Evolutionary conservation across 2,888 invertebrate species (phyloP).

Genomic region (Leucoptera coffeella): DNA sequence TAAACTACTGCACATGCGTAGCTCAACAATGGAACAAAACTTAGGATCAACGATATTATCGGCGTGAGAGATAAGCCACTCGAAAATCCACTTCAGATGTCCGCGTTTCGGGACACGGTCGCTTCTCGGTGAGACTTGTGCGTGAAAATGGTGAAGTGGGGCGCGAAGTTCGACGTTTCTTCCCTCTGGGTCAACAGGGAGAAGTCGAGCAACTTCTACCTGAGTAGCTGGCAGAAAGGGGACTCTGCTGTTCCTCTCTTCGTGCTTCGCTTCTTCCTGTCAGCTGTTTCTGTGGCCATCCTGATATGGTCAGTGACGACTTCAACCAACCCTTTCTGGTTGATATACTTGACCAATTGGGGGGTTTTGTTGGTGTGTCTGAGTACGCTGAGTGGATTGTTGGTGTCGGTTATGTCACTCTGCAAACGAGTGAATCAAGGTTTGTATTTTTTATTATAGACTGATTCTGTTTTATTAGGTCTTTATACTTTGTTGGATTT

Average conservation of each 20-base stretch:
- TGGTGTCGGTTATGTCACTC: constrained; percentile 17
- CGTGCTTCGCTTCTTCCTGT: constrained; percentile 18
- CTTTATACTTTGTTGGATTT: too few relatives aligned
- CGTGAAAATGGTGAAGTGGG: constrained; percentile 32
- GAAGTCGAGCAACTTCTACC: constrained; percentile 28
- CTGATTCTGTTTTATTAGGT: too few relatives aligned
- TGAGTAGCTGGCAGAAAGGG: constrained; percentile 40
- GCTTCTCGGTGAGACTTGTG: not conserved
- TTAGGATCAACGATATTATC: too few relatives aligned
- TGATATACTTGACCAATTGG: constrained; percentile 40
- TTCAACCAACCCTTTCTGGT: constrained; percentile 15
- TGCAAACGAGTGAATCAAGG: constrained; percentile 7
- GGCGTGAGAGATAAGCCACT: constrained; percentile 6
- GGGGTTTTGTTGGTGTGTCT: constrained; percentile 21
- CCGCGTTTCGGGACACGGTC: not conserved
- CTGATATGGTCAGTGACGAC: constrained; percentile 22
- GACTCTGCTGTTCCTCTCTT: constrained; percentile 29
- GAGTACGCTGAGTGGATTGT: constrained; percentile 17
- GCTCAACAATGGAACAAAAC: too few relatives aligned
- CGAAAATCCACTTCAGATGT: not conserved
- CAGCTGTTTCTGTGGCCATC: constrained; percentile 15
- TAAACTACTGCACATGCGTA: too few relatives aligned
- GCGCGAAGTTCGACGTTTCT: constrained; percentile 20
- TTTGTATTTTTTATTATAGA: too few relatives aligned
- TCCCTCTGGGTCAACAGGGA: constrained; percentile 38